phyloP scores from a whole-genome alignment of 2,113 vertebrate genomes.

The Actenoides hombroni region DNA sequence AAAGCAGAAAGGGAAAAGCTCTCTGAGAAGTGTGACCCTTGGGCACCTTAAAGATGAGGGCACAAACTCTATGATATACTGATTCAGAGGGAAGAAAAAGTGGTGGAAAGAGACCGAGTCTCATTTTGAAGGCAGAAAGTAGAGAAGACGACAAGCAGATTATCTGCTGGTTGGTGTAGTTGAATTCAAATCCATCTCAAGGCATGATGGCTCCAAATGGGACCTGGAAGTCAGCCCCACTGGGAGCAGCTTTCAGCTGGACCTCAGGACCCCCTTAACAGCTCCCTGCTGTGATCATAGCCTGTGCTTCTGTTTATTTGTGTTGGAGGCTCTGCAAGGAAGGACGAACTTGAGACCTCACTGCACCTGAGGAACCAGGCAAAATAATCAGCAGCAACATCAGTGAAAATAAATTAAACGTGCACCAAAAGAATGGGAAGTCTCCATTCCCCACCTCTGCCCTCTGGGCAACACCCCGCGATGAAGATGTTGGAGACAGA shows the following conservation, averaged over 20 bases:
- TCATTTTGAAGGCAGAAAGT: neutral
- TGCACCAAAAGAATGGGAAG: neutral
- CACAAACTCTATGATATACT: neutral
- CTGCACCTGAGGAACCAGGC: neutral
- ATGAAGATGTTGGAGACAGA: neutral
- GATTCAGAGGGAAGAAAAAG: neutral
- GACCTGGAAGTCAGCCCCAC: neutral
- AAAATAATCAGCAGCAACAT: neutral
- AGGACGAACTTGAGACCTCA: neutral
- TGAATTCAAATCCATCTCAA: neutral
- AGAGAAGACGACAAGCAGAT: neutral
- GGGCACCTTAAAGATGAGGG: neutral
- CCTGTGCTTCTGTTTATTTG: neutral
- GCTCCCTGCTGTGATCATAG: neutral
- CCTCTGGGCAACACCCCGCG: neutral
- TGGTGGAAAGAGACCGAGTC: neutral
- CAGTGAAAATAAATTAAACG: neutral
- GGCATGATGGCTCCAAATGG: neutral
- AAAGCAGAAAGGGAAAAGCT: conserved; percentile 16
- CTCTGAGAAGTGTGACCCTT: neutral
- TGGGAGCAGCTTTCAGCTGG: neutral
- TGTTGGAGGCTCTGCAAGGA: neutral
- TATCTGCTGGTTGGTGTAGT: neutral
- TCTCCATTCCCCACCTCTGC: neutral
- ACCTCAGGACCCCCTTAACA: neutral